These are phyloP conservation scores for Upupa epops DNA, from an alignment of 2,113 vertebrate genomes.

Conservation along the genomic window DNA sequence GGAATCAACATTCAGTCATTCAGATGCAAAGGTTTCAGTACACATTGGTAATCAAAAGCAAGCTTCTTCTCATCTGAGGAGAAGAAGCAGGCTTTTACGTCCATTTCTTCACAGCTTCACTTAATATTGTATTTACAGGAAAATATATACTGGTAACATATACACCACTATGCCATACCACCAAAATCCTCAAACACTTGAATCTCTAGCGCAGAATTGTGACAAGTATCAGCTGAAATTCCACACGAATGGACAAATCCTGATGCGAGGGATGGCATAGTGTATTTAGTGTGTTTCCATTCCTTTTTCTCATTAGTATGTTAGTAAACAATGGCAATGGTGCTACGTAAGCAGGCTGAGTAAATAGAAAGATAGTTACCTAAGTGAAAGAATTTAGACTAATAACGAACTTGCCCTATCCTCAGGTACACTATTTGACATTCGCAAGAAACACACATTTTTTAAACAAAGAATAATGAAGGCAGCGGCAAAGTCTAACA, in stretches of 20 bases:
- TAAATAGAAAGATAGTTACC: slow-evolving; percentile 37
- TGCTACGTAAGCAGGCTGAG: slow-evolving; percentile 72
- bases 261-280: slow-evolving; percentile 62
- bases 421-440: slow-evolving; percentile 64
- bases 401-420: slow-evolving; percentile 35
- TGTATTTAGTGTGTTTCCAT: slow-evolving; percentile 56
- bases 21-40: slow-evolving; percentile 4
- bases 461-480: slow-evolving; percentile 52
- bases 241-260: slow-evolving; percentile 56
- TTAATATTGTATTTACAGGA: slow-evolving; percentile 60
- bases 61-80: slow-evolving; percentile 49
- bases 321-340: slow-evolving; percentile 71
- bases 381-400: slow-evolving; percentile 33
- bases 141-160: slow-evolving; percentile 65
- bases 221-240: slow-evolving; percentile 84
- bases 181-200: slow-evolving; percentile 86
- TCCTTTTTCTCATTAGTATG: slow-evolving; percentile 62
- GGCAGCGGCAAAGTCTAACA: slow-evolving; percentile 46
- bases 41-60: slow-evolving; percentile 31
- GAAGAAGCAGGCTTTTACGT: slow-evolving; percentile 56
- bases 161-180: slow-evolving; percentile 64
- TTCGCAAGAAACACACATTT: slow-evolving; percentile 60
- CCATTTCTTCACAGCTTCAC: slow-evolving; percentile 65
- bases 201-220: slow-evolving; percentile 82
- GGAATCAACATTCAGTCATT: slow-evolving; percentile 65